These are phyloP conservation scores for Neotoxoptera formosana DNA, from an alignment of 1,140 invertebrate genomes.

Conservation along the genomic window DNA sequence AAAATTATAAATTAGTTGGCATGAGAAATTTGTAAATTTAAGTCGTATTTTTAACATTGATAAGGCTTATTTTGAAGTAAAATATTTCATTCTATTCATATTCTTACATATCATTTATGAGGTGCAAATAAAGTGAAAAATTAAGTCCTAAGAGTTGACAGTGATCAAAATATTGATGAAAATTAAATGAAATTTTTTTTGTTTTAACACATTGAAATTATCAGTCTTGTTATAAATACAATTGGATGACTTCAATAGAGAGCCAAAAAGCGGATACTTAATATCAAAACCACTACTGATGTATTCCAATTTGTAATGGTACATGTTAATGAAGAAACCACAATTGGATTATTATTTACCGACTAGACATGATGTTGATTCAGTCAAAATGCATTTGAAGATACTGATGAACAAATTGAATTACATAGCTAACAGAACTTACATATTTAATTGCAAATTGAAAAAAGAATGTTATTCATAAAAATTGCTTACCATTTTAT, in stretches of 20 bases:
- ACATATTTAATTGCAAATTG: background rate
- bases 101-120: background rate
- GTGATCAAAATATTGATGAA: constrained; percentile 47
- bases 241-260: constrained; percentile 33
- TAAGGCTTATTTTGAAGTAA: constrained; percentile 22
- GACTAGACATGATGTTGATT: constrained; percentile 35
- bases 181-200: constrained; percentile 9
- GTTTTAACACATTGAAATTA: constrained; percentile 52
- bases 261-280: background rate
- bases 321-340: background rate
- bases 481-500: background rate
- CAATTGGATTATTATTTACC: constrained; percentile 26
- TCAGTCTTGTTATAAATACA: constrained; percentile 53
- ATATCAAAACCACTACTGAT: constrained; percentile 4
- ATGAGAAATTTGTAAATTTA: constrained; percentile 30
- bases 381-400: constrained; percentile 15
- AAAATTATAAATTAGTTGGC: background rate
- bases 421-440: background rate
- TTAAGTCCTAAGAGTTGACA: constrained; percentile 2
- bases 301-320: background rate
- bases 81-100: constrained; percentile 26
- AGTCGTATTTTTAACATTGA: constrained; percentile 1
- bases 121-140: constrained; percentile 10
- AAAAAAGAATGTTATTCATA: background rate
- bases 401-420: background rate